Percentiles rank a stretch among this genome's conserved stretches.
phyloP scores from a whole-genome alignment of 2,888 invertebrate genomes.

The Andrena bicolor region DNA sequence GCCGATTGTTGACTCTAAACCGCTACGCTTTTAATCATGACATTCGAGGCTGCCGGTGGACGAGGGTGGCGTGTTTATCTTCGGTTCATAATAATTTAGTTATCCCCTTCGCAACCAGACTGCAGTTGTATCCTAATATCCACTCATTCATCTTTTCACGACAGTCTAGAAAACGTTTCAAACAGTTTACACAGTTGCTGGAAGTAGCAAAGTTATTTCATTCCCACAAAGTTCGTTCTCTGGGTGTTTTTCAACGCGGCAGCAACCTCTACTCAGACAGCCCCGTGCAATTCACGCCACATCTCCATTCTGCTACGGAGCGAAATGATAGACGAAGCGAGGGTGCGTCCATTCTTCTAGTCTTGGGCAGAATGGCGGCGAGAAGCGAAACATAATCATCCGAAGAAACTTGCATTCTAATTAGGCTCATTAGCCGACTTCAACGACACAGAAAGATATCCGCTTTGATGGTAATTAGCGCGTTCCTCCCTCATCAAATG shows the following conservation, averaged over 20 bases:
- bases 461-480: constrained; percentile 36
- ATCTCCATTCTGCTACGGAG: background rate
- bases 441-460: constrained; percentile 32
- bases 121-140: background rate
- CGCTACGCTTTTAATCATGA: constrained; percentile 26
- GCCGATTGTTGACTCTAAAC: constrained; percentile 14
- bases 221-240: background rate
- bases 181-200: background rate
- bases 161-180: too few species aligned
- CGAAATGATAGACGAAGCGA: background rate
- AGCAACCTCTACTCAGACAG: background rate
- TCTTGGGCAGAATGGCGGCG: background rate
- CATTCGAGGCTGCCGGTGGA: background rate
- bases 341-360: background rate
- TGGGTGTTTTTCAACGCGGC: background rate
- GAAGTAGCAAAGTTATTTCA: background rate
- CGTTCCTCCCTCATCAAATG: constrained; percentile 18
- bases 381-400: constrained; percentile 11
- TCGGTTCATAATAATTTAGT: background rate
- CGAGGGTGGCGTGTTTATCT: background rate
- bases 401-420: constrained; percentile 38
- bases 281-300: background rate
- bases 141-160: too few species aligned
- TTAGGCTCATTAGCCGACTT: constrained; percentile 44
- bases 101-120: background rate